Conservation (phyloP, 2,113 vertebrate genomes). For the Toxostoma redivivum region DNA sequence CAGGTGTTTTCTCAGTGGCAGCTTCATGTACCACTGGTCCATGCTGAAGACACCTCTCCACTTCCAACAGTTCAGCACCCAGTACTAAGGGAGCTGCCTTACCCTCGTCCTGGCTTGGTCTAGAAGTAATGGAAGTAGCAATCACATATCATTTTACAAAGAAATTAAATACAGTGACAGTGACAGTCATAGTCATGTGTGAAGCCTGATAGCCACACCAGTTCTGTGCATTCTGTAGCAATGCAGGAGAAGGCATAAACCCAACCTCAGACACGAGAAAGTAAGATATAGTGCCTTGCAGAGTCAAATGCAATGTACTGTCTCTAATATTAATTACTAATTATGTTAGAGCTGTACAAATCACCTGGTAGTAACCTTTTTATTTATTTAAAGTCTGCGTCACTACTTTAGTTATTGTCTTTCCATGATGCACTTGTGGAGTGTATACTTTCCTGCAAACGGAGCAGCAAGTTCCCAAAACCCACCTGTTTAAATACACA, state of each 20-base stretch:
- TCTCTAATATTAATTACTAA: background rate
- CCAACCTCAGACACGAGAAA: background rate
- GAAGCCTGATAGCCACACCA: background rate
- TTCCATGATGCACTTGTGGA: constrained; percentile 26
- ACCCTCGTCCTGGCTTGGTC: background rate
- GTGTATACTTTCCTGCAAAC: background rate
- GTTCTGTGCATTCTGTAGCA: background rate
- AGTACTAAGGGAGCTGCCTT: background rate
- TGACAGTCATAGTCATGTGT: background rate
- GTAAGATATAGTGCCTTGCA: background rate
- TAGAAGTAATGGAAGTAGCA: background rate
- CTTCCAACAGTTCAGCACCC: background rate
- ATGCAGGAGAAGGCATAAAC: background rate
- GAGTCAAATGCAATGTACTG: background rate
- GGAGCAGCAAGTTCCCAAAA: background rate
- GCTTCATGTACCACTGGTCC: background rate
- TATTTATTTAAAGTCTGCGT: constrained; percentile 30
- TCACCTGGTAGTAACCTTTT: background rate
- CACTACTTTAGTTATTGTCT: constrained; percentile 5
- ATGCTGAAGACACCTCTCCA: background rate
- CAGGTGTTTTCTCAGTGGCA: background rate
- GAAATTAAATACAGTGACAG: background rate
- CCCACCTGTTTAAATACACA: background rate
- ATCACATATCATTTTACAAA: background rate
- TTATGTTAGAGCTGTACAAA: background rate